phyloP scores from a whole-genome alignment of 2,113 vertebrate species.

The Hemiprocne comata region DNA sequence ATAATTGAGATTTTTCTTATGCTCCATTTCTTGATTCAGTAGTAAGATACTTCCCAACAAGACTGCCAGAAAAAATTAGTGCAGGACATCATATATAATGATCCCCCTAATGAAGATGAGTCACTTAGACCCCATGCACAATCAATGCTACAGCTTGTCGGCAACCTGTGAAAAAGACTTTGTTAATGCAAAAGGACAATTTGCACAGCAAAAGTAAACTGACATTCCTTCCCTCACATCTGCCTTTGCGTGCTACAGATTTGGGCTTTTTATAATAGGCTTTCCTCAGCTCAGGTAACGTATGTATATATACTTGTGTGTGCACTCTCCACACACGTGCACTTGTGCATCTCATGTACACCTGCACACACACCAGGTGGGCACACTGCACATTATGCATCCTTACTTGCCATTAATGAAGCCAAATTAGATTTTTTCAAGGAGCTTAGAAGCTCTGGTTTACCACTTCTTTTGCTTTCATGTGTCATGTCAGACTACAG shows the following conservation, averaged over 20 bases:
- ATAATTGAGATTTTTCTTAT: neutral
- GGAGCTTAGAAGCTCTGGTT: neutral
- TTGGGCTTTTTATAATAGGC: neutral
- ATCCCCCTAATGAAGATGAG: neutral
- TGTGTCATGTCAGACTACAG: neutral
- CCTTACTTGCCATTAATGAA: neutral
- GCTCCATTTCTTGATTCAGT: neutral
- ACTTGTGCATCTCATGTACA: neutral
- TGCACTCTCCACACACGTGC: neutral
- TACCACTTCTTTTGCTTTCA: neutral
- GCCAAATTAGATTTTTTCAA: neutral
- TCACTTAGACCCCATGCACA: rapidly evolving
- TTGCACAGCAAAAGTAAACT: neutral
- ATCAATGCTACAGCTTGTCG: neutral
- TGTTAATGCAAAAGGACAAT: neutral
- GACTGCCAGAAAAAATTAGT: neutral
- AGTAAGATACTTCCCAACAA: neutral
- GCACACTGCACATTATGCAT: rapidly evolving
- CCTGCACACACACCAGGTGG: neutral
- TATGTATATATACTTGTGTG: rapidly evolving
- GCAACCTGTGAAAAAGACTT: neutral
- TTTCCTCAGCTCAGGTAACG: neutral
- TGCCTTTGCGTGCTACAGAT: neutral
- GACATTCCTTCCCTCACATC: neutral
- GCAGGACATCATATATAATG: neutral